A percentile compares a stretch with the other conserved stretches of the same genome.
Conservation (phyloP, 2,888 invertebrate species). For the Aphrophora alni region DNA sequence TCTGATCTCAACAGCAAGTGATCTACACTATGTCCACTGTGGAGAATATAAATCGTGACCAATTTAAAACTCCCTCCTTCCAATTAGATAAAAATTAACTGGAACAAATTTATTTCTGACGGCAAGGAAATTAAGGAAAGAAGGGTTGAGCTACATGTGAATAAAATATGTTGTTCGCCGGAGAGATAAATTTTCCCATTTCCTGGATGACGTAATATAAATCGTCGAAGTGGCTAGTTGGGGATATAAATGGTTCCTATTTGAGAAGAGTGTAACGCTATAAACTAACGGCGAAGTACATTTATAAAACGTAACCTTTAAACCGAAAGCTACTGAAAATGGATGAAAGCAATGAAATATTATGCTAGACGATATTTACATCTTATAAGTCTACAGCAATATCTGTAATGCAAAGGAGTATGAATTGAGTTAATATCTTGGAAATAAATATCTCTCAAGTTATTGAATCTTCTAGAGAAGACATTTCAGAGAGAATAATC, state of each 20-base stretch:
- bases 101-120: neutral
- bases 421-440: no score
- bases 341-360: neutral
- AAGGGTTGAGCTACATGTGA: neutral
- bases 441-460: no score
- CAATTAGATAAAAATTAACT: neutral
- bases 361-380: no score
- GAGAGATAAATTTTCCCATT: neutral
- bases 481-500: no score
- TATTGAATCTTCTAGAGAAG: no score
- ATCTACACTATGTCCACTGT: no score
- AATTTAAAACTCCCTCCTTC: neutral
- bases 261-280: neutral
- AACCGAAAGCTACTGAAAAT: neutral
- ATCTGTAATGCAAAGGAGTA: no score
- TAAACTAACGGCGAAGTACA: neutral
- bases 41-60: neutral
- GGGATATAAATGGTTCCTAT: neutral
- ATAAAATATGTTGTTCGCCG: neutral
- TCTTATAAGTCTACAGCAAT: no score
- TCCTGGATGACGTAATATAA: neutral
- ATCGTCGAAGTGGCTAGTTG: neutral
- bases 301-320: neutral
- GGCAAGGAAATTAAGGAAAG: neutral
- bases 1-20: no score